Evolutionary conservation across 2,797 vertebrate genomes (phyloP).

Genomic region (Halcyon badia): DNA sequence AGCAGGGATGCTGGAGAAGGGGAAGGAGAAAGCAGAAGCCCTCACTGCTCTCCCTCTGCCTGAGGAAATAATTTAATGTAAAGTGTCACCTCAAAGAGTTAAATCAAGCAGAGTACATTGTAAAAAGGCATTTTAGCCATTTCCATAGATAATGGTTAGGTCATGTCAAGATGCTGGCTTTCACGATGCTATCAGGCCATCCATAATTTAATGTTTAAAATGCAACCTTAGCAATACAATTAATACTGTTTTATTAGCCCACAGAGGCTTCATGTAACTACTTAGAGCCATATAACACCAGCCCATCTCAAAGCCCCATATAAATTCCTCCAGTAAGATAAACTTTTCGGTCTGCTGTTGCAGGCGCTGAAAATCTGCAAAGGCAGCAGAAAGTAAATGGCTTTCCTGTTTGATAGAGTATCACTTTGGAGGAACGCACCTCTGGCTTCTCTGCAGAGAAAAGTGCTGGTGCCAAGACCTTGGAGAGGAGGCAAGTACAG

Average conservation of each 20-base stretch:
- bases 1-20: background rate
- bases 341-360: conserved; percentile 67
- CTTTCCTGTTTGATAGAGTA: conserved; percentile 73
- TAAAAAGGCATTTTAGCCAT: conserved; percentile 61
- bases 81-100: conserved; percentile 60
- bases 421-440: conserved; percentile 27
- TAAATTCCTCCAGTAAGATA: conserved; percentile 76
- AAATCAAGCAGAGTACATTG: conserved; percentile 57
- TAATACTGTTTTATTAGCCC: conserved; percentile 76
- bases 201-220: conserved; percentile 77
- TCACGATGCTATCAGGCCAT: conserved; percentile 65
- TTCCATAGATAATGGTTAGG: conserved; percentile 75
- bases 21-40: background rate
- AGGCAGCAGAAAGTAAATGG: conserved; percentile 72
- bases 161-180: conserved; percentile 66
- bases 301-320: conserved; percentile 48
- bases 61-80: conserved; percentile 55
- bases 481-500: conserved; percentile 45
- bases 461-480: conserved; percentile 48
- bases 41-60: background rate
- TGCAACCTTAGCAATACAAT: conserved; percentile 78
- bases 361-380: conserved; percentile 56
- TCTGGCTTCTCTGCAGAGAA: conserved; percentile 53
- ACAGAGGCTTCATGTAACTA: conserved; percentile 60
- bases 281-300: conserved; percentile 69